Evolutionary conservation across 2,113 vertebrate genomes (phyloP).

Genomic region (Mohoua ochrocephala): DNA sequence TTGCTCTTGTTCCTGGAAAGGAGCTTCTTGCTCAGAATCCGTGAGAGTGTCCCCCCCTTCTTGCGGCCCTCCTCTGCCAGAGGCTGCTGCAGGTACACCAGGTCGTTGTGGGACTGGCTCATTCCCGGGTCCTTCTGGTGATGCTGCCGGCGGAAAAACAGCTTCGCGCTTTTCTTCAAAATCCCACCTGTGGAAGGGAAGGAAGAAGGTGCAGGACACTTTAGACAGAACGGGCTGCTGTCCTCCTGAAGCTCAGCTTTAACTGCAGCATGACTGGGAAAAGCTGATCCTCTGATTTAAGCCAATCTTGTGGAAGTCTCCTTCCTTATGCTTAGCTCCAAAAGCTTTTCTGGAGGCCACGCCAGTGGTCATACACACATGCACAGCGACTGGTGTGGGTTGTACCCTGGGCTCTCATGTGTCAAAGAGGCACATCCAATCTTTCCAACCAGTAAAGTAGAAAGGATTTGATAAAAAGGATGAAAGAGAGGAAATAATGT

Average conservation of each 20-base stretch:
- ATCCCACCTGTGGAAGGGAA: slow-evolving; percentile 80
- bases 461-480: neutral
- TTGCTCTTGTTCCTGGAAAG: slow-evolving; percentile 77
- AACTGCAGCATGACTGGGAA: neutral
- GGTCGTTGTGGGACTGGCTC: slow-evolving; percentile 97
- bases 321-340: neutral
- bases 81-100: slow-evolving; percentile 87
- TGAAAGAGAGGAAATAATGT: neutral
- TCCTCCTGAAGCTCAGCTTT: neutral
- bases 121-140: slow-evolving; percentile 93
- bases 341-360: neutral
- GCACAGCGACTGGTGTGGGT: neutral
- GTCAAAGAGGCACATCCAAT: neutral
- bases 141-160: slow-evolving; percentile 91
- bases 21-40: slow-evolving; percentile 84
- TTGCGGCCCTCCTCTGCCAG: slow-evolving; percentile 73
- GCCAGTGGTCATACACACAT: neutral
- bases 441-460: neutral
- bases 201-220: neutral
- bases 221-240: neutral
- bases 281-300: neutral
- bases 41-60: slow-evolving; percentile 80
- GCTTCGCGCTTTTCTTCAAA: slow-evolving; percentile 86
- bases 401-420: neutral
- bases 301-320: neutral